Percentiles rank a stretch among this genome's conserved stretches.
phyloP scores from a whole-genome alignment of 2,113 vertebrate genomes.

The Hemiscyllium ocellatum region DNA sequence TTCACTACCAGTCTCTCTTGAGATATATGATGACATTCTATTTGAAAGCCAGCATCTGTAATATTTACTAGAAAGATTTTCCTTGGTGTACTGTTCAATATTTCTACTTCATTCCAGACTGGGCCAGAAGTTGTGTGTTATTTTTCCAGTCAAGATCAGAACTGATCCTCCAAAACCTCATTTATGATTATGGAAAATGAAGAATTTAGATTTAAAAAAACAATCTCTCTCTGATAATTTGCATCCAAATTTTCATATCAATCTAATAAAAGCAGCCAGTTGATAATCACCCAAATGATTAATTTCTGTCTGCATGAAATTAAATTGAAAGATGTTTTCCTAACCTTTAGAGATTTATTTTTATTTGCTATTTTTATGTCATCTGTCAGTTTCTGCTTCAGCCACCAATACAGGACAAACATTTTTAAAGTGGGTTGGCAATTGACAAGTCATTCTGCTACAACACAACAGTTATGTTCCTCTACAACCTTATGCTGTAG shows the following conservation, averaged over 20 bases:
- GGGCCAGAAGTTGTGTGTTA: not conserved
- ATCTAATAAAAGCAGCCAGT: not conserved
- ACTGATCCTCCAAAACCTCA: not conserved
- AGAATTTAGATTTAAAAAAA: not conserved
- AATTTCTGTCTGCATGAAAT: not conserved
- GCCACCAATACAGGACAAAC: not conserved
- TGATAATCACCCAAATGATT: not conserved
- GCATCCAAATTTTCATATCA: not conserved
- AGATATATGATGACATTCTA: not conserved
- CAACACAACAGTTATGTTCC: no score
- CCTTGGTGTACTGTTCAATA: not conserved
- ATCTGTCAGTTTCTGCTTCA: not conserved
- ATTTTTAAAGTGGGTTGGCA: no score
- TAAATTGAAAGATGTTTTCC: not conserved
- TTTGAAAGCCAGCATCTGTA: conserved; percentile 12
- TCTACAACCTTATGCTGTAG: no score
- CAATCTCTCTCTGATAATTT: not conserved
- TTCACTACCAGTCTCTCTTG: not conserved
- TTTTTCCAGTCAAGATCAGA: not conserved
- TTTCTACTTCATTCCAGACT: not conserved
- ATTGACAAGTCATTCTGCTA: no score
- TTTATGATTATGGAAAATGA: not conserved
- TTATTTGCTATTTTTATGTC: not conserved
- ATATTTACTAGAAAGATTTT: not conserved
- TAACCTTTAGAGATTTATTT: not conserved